phyloP scores from a whole-genome alignment of 1,140 invertebrate genomes.

The Lasioglossum albipes region DNA sequence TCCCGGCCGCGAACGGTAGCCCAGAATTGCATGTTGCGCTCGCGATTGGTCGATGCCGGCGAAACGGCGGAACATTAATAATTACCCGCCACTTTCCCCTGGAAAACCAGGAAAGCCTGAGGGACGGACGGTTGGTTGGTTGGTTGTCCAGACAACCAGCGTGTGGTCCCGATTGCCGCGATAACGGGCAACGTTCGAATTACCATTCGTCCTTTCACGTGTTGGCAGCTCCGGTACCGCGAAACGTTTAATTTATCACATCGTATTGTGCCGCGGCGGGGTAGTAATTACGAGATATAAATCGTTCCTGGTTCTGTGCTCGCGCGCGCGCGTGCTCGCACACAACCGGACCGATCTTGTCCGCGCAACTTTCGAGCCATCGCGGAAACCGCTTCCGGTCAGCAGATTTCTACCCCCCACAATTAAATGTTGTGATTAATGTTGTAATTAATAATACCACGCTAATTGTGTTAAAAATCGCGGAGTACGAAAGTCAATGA shows the following conservation, averaged over 20 bases:
- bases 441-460: background rate
- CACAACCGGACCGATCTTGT: background rate
- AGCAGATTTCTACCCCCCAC: conserved; percentile 28
- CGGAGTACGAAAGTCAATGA: background rate
- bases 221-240: background rate
- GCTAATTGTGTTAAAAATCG: background rate
- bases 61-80: conserved; percentile 43
- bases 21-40: conserved; percentile 11
- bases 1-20: conserved; percentile 22
- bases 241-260: conserved; percentile 41
- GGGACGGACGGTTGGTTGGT: conserved; percentile 22
- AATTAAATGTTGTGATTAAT: background rate
- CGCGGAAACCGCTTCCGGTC: background rate
- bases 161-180: conserved; percentile 19
- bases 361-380: background rate
- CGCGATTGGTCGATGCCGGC: background rate
- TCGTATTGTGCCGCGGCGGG: conserved; percentile 28
- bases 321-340: background rate
- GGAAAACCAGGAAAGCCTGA: conserved; percentile 47
- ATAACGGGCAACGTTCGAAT: conserved; percentile 44
- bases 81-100: conserved; percentile 40
- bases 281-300: conserved; percentile 44
- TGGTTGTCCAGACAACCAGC: conserved; percentile 6
- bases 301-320: conserved; percentile 27
- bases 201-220: conserved; percentile 44